These are phyloP conservation scores for Atherix ibis DNA, from an alignment of 2,888 invertebrate species.

Conservation along the genomic window DNA sequence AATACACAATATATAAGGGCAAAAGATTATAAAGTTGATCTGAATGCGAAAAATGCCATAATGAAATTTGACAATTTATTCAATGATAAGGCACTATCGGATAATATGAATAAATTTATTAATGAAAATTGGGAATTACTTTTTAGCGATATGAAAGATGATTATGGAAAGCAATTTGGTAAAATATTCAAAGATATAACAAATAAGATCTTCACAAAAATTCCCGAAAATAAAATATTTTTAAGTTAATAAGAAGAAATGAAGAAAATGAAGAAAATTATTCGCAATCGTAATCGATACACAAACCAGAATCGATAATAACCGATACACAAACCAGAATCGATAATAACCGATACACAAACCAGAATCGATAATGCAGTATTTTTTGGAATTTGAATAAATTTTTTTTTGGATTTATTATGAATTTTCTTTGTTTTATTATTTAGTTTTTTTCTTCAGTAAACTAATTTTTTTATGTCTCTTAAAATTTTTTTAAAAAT, in stretches of 20 bases:
- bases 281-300: neutral
- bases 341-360: neutral
- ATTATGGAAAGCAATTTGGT: constrained; percentile 46
- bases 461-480: too few species aligned
- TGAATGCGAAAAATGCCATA: constrained; percentile 37
- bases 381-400: neutral
- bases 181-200: constrained; percentile 41
- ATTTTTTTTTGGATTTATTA: too few species aligned
- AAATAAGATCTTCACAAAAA: constrained; percentile 42
- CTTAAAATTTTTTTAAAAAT: too few species aligned
- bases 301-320: neutral
- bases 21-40: constrained; percentile 39
- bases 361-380: neutral
- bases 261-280: neutral
- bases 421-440: too few species aligned
- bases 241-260: constrained; percentile 14
- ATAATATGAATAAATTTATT: constrained; percentile 42
- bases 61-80: constrained; percentile 45
- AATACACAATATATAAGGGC: constrained; percentile 42
- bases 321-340: neutral
- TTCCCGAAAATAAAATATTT: constrained; percentile 43
- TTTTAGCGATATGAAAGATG: constrained; percentile 42
- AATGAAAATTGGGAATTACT: constrained; percentile 42
- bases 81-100: constrained; percentile 38
- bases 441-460: too few species aligned